Conservation (phyloP, 2,888 invertebrate species). For the Timandra comae region DNA sequence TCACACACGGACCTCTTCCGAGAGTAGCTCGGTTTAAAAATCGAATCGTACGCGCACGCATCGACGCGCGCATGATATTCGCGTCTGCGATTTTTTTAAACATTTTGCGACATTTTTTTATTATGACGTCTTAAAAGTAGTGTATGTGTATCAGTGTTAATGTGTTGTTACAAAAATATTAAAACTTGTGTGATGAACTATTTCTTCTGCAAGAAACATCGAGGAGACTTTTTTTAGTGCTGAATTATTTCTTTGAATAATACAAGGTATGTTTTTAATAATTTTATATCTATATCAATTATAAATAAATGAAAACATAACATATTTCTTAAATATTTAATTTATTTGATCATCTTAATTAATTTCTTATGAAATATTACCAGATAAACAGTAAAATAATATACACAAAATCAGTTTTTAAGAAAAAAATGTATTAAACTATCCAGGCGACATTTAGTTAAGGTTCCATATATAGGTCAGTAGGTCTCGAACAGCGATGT, state of each 20-base stretch:
- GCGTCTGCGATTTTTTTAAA: constrained; percentile 31
- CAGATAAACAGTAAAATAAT: too few species aligned
- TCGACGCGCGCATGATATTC: constrained; percentile 48
- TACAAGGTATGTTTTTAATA: too few species aligned
- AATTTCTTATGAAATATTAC: too few species aligned
- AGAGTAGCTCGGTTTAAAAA: constrained; percentile 68
- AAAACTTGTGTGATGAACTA: not conserved
- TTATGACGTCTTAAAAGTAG: constrained; percentile 7
- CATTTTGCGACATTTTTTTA: constrained; percentile 23
- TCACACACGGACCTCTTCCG: constrained; percentile 74
- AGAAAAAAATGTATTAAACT: too few species aligned
- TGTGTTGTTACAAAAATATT: too few species aligned
- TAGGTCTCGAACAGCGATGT: constrained; percentile 4
- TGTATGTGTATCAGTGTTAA: too few species aligned
- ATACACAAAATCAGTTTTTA: too few species aligned
- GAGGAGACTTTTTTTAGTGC: not conserved
- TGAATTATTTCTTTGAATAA: too few species aligned
- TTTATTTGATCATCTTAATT: too few species aligned
- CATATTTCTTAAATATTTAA: too few species aligned
- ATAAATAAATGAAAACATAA: too few species aligned
- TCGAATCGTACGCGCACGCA: constrained; percentile 64
- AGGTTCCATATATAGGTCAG: constrained; percentile 15
- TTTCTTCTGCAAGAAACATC: not conserved
- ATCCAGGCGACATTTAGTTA: not conserved
- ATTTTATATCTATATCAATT: too few species aligned